A percentile compares a stretch with the other conserved stretches of the same genome.
These are phyloP conservation scores for Lophius piscatorius DNA, from an alignment of 2,113 vertebrate genomes.

Conservation along the genomic window DNA sequence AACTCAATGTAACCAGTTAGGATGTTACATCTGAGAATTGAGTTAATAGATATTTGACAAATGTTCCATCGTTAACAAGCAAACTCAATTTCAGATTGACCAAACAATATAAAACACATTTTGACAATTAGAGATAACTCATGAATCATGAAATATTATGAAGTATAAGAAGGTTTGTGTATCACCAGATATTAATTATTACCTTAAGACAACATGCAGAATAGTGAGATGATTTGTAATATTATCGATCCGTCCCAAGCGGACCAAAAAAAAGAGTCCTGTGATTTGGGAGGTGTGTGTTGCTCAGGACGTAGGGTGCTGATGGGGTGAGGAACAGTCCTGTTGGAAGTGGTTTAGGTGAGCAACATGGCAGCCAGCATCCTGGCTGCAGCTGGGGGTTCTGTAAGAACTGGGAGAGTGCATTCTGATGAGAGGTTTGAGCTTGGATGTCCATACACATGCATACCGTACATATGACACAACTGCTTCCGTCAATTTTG, in stretches of 20 bases:
- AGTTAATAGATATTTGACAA: conserved; percentile 9
- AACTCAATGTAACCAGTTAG: background rate
- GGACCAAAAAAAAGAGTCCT: conserved; percentile 38
- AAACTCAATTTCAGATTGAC: background rate
- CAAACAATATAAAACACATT: background rate
- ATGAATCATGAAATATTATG: background rate
- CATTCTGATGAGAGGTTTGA: background rate
- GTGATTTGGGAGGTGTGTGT: conserved; percentile 27
- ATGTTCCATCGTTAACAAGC: background rate
- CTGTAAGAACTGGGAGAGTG: conserved; percentile 18
- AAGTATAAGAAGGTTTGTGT: background rate
- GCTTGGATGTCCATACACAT: background rate
- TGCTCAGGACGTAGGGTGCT: conserved; percentile 3
- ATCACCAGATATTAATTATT: background rate
- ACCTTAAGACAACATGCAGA: background rate
- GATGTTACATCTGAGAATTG: background rate
- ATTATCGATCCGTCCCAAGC: conserved; percentile 40
- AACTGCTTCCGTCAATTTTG: background rate
- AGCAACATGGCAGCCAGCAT: conserved; percentile 56
- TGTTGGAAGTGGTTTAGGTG: conserved; percentile 32
- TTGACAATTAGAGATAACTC: background rate
- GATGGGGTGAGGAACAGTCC: conserved; percentile 20
- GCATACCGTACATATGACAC: background rate
- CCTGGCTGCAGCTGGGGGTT: conserved; percentile 9
- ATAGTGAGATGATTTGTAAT: background rate